phyloP scores from a whole-genome alignment of 2,797 vertebrate species.

The Phaenicophaeus curvirostris region DNA sequence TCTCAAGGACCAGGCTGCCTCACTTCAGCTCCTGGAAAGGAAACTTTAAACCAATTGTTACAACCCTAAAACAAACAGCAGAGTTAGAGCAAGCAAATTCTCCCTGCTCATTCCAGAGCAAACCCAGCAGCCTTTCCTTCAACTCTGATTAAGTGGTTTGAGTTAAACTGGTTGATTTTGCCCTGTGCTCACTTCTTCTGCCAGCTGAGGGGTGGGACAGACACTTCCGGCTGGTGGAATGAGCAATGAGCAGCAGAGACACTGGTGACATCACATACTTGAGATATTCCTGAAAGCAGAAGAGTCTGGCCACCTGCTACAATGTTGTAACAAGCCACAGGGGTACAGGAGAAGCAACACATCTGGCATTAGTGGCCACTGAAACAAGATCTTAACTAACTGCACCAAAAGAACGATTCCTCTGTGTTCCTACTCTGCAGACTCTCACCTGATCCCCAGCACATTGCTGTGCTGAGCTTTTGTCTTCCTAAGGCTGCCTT shows the following conservation, averaged over 20 bases:
- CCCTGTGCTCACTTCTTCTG: background rate
- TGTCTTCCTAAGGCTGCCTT: slow-evolving; percentile 9
- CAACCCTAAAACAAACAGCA: background rate
- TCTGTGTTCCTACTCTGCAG: background rate
- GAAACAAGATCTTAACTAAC: background rate
- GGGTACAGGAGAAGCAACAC: background rate
- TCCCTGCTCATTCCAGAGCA: background rate
- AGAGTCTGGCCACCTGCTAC: background rate
- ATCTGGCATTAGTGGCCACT: background rate
- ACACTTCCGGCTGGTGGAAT: background rate
- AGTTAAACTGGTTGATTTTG: background rate
- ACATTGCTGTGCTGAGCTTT: background rate
- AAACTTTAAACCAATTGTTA: background rate
- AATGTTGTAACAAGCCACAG: background rate
- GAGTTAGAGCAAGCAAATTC: background rate
- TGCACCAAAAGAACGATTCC: background rate
- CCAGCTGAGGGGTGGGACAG: background rate
- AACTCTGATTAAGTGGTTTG: background rate
- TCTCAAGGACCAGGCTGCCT: background rate
- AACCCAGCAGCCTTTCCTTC: background rate
- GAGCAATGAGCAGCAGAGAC: background rate
- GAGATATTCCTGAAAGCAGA: background rate
- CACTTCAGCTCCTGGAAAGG: background rate
- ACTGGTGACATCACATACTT: background rate
- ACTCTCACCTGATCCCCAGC: background rate